Evolutionary conservation across 64 coral and sea anemone genomes (phyloP), one percentile per base, ranked within the genome.

Genomic region (Porites lutea): DNA sequence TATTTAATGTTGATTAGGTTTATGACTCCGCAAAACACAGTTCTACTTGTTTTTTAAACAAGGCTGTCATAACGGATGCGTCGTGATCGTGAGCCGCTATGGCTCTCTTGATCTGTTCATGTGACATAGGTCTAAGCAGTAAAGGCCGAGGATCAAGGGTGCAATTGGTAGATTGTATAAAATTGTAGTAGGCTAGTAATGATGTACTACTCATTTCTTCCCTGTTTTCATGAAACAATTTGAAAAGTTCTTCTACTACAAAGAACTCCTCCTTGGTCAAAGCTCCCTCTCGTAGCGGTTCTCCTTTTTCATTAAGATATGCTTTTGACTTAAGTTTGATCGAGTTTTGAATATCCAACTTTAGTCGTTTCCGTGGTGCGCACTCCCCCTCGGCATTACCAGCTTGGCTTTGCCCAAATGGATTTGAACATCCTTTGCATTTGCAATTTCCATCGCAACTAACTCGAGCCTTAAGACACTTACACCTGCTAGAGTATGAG

Each of bases 401-500:
- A 54, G 48, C 19, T 53, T 16, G 9, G 10, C 77, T 44, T 54
- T 79, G 19, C 12, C 55, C 78, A 82, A 27, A 59, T 19, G 50
- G 78, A 18, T 59, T 82, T 27, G 19, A 82, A 23, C 78, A 82
- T 59, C 78, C 78, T 50, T 82, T 82, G 48, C 78, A 82, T 16
- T 20, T 82, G 12, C 72, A 75, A 0, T 87, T 87, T 37, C 64
- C 68, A 80, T 48, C 76, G 52, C 75, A 79, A 20, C 16, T 16
- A 60, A 88, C 72, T 10, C 57, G 4, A 22, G 86, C 69, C 49
- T 74, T 52, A 55, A 88, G 57, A 27, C 70, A 88, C 51, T 88
- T 88, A 48, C 86, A 88, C 57, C 86, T 88, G 86, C 70, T 88
- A 0, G 86, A 59, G 71, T 88, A 88, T 58, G 48, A 73, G 15